phyloP scores from a whole-genome alignment of 2,888 invertebrate species.

The Meteorus colon region DNA sequence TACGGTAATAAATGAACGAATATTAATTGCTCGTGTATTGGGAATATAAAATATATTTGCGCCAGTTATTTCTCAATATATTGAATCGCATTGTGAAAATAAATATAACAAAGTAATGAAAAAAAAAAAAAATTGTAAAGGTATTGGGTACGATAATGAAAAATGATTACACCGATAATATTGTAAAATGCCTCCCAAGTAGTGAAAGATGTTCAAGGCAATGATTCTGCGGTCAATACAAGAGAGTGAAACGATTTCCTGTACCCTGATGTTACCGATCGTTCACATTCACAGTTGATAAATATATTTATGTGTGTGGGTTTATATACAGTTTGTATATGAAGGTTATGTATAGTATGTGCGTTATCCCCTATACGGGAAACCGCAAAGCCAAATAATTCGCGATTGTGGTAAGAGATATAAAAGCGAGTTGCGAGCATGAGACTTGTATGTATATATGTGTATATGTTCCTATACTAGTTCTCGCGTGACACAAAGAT shows the following conservation, averaged over 20 bases:
- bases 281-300: conserved; percentile 28
- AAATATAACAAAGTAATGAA: not conserved
- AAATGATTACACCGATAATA: not conserved
- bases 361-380: not conserved
- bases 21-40: not conserved
- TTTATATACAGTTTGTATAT: not conserved
- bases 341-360: not conserved
- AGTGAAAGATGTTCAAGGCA: not conserved
- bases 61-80: not conserved
- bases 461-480: conserved; percentile 12
- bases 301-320: conserved; percentile 8
- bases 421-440: not conserved
- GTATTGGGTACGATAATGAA: not conserved
- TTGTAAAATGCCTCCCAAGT: conserved; percentile 1
- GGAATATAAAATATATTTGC: not conserved
- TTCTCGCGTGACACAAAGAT: conserved; percentile 35
- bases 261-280: conserved; percentile 27
- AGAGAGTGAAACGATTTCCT: not conserved
- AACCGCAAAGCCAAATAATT: conserved; percentile 35
- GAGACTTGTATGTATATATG: too few species aligned
- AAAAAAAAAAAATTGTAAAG: not conserved
- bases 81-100: not conserved
- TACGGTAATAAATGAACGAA: not conserved
- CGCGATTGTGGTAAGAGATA: conserved; percentile 27
- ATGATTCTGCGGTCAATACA: conserved; percentile 6